A percentile compares a stretch with the other conserved stretches of the same genome.
phyloP scores from a whole-genome alignment of 2,113 vertebrate species.

The Microtus montanus region DNA sequence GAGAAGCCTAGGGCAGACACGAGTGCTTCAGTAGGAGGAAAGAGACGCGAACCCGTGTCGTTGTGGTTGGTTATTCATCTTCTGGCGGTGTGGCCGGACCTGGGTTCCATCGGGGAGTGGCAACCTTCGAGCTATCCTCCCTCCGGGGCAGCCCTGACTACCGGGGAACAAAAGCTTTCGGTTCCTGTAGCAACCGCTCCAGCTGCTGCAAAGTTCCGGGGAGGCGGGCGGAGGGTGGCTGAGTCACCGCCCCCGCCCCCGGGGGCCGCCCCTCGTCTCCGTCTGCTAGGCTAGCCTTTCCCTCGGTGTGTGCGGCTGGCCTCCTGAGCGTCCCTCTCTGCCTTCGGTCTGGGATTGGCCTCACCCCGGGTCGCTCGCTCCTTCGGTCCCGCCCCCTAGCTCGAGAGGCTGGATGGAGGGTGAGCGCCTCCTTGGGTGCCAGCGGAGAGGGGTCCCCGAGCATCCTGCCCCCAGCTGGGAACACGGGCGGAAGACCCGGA shows the following conservation, averaged over 20 bases:
- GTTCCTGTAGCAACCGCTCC: constrained; percentile 81
- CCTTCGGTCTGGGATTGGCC: not conserved
- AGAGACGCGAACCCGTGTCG: not conserved
- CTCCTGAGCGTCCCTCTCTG: not conserved
- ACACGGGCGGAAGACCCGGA: not conserved
- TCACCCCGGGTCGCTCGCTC: not conserved
- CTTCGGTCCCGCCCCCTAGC: constrained; percentile 1
- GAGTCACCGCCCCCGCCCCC: constrained; percentile 77
- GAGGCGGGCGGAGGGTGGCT: constrained; percentile 76
- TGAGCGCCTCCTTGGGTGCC: not conserved
- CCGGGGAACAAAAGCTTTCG: constrained; percentile 80
- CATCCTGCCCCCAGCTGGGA: not conserved
- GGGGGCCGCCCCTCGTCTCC: not conserved
- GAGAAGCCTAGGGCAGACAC: constrained; percentile 22
- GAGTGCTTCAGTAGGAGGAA: not conserved
- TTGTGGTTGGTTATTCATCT: not conserved
- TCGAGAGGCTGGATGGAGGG: not conserved
- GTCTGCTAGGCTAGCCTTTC: not conserved
- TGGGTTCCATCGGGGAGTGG: constrained; percentile 45
- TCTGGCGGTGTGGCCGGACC: not conserved
- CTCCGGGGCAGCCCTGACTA: constrained; percentile 62
- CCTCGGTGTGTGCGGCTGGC: not conserved
- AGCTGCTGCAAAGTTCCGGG: constrained; percentile 81
- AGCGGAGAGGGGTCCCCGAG: not conserved
- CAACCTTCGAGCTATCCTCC: constrained; percentile 13